phyloP scores from a whole-genome alignment of 2,797 vertebrate genomes.

The Poecilia velifera region DNA sequence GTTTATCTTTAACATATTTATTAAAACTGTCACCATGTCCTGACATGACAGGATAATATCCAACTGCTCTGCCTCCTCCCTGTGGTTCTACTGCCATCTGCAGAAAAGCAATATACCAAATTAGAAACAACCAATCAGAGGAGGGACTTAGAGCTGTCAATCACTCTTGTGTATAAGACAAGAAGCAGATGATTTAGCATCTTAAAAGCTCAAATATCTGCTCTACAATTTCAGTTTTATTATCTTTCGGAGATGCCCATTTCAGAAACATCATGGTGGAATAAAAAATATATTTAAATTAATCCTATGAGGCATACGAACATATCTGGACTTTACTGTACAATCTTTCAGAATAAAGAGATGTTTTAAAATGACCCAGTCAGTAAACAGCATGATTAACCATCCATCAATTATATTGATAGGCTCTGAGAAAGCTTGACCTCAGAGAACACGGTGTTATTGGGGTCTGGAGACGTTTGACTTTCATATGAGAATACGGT shows the following conservation, averaged over 20 bases:
- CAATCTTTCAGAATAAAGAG: background rate
- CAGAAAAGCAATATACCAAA: too few species aligned
- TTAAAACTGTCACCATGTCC: too few species aligned
- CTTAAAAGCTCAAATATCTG: background rate
- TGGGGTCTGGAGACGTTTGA: conserved; percentile 9
- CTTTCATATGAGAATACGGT: background rate
- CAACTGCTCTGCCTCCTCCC: too few species aligned
- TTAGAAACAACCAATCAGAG: too few species aligned
- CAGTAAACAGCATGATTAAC: conserved; percentile 27
- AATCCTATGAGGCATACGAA: background rate
- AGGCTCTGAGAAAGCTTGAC: conserved; percentile 23
- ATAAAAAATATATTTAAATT: background rate
- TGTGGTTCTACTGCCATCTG: too few species aligned
- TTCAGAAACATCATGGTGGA: background rate
- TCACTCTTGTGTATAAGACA: too few species aligned
- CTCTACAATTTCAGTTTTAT: background rate
- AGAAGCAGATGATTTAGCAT: background rate
- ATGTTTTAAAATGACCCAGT: background rate
- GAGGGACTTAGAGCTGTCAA: too few species aligned
- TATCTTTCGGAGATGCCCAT: background rate
- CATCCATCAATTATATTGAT: conserved; percentile 54
- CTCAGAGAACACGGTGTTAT: conserved; percentile 13
- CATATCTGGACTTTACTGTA: background rate
- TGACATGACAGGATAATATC: too few species aligned
- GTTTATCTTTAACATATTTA: too few species aligned